phyloP scores from a whole-genome alignment of 2,797 vertebrate genomes.

The Dallia pectoralis region DNA sequence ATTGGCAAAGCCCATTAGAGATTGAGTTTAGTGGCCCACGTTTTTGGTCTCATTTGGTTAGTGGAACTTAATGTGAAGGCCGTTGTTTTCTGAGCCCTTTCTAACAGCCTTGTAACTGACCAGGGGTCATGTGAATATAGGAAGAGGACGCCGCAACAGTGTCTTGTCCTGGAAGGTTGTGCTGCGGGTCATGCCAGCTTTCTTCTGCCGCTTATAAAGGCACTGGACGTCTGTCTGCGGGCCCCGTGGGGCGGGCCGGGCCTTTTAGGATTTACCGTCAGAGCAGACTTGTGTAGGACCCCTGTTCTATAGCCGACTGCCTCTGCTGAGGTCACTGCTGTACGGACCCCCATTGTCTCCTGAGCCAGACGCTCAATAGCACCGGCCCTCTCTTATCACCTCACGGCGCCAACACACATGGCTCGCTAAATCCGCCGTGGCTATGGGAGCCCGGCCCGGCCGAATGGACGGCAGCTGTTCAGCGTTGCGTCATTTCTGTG shows the following conservation, averaged over 20 bases:
- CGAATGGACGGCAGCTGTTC: conserved; percentile 28
- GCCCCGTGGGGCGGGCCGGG: neutral
- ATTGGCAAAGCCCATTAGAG: neutral
- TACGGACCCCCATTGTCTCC: conserved; percentile 29
- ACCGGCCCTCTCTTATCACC: conserved; percentile 7
- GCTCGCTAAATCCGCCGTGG: conserved; percentile 64
- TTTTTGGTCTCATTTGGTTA: neutral
- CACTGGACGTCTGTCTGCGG: neutral
- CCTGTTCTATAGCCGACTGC: neutral
- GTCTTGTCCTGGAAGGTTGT: neutral
- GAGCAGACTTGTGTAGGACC: neutral
- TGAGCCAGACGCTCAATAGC: neutral
- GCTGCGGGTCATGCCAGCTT: neutral
- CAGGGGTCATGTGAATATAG: too few species aligned
- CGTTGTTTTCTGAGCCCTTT: neutral
- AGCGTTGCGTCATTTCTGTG: conserved; percentile 5
- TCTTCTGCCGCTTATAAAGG: neutral
- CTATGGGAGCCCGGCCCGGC: conserved; percentile 28
- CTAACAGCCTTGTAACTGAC: too few species aligned
- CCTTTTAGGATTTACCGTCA: conserved; percentile 38
- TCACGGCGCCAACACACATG: conserved; percentile 53
- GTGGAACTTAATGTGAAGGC: neutral
- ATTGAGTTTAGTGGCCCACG: neutral
- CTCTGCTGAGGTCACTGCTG: conserved; percentile 2
- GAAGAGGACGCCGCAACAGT: neutral